A percentile compares a stretch with the other conserved stretches of the same genome.
Evolutionary conservation across 2,888 invertebrate genomes (phyloP).

Genomic region (Drosophila birchii): DNA sequence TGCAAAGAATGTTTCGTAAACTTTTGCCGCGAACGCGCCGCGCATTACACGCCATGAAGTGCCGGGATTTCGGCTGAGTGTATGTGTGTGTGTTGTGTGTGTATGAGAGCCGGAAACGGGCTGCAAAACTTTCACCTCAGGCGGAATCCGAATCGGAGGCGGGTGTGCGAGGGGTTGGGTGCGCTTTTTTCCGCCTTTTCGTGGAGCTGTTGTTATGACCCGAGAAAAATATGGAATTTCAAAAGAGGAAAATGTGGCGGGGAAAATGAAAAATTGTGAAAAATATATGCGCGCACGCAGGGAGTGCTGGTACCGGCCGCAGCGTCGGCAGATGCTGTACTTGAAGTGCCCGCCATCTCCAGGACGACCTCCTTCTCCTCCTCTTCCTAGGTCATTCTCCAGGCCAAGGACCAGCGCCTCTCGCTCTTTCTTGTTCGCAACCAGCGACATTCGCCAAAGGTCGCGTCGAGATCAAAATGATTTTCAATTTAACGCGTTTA

Average conservation of each 20-base stretch:
- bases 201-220: slow-evolving; percentile 42
- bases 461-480: slow-evolving; percentile 77
- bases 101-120: slow-evolving; percentile 70
- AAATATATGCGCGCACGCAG: slow-evolving; percentile 72
- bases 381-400: neutral
- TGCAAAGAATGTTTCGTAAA: slow-evolving; percentile 68
- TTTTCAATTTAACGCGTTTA: slow-evolving; percentile 81
- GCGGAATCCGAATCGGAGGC: slow-evolving; percentile 40
- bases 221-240: slow-evolving; percentile 72
- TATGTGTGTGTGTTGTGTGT: neutral
- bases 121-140: slow-evolving; percentile 76
- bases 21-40: slow-evolving; percentile 65
- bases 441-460: slow-evolving; percentile 44
- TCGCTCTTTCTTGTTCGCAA: slow-evolving; percentile 14
- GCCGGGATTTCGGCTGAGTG: slow-evolving; percentile 29
- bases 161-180: slow-evolving; percentile 21
- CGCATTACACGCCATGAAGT: slow-evolving; percentile 64
- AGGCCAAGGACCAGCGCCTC: slow-evolving; percentile 3
- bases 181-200: slow-evolving; percentile 40
- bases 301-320: neutral
- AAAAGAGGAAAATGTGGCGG: slow-evolving; percentile 55
- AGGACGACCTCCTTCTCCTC: neutral
- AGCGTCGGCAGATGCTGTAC: slow-evolving; percentile 65
- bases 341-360: slow-evolving; percentile 43
- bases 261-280: slow-evolving; percentile 59